Evolutionary conservation across 2,797 vertebrate species (phyloP).

Genomic region (Poecilia velifera): DNA sequence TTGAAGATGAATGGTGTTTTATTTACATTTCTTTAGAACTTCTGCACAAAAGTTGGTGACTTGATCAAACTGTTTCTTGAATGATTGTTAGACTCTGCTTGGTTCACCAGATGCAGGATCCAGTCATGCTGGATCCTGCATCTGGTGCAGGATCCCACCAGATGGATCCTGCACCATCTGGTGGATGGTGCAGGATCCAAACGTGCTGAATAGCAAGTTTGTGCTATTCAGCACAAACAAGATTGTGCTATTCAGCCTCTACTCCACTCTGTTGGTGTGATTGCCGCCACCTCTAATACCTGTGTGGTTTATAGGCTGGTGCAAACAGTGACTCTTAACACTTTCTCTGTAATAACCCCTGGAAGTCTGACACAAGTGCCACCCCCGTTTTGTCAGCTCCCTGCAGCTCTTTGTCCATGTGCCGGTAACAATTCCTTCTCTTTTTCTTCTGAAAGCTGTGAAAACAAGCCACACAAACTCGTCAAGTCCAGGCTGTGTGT

Average conservation of each 20-base stretch:
- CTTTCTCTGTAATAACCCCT: conserved; percentile 55
- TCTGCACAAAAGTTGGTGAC: not conserved
- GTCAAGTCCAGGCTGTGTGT: conserved; percentile 73
- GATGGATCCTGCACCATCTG: too few relatives aligned
- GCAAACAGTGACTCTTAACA: conserved; percentile 49
- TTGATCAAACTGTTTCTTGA: conserved; percentile 6
- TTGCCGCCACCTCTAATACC: conserved; percentile 15
- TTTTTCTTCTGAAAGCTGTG: conserved; percentile 68
- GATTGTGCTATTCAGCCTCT: conserved; percentile 7
- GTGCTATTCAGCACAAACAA: too few relatives aligned
- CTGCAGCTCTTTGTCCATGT: conserved; percentile 66
- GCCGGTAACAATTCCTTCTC: conserved; percentile 74
- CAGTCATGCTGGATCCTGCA: not conserved
- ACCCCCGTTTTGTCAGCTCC: conserved; percentile 74
- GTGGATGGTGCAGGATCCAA: too few relatives aligned
- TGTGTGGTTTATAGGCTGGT: conserved; percentile 26
- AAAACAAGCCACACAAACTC: conserved; percentile 61
- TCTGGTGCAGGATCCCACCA: too few relatives aligned
- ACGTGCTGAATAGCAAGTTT: too few relatives aligned
- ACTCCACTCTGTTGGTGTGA: conserved; percentile 16
- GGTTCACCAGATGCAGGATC: not conserved
- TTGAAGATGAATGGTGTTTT: conserved; percentile 36
- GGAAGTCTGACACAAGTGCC: conserved; percentile 79
- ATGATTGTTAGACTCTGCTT: conserved; percentile 5
- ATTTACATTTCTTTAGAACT: conserved; percentile 18